Percentiles rank a stretch among this genome's conserved stretches.
Conservation (phyloP, 1,140 invertebrate genomes). For the Drosophila funebris region DNA sequence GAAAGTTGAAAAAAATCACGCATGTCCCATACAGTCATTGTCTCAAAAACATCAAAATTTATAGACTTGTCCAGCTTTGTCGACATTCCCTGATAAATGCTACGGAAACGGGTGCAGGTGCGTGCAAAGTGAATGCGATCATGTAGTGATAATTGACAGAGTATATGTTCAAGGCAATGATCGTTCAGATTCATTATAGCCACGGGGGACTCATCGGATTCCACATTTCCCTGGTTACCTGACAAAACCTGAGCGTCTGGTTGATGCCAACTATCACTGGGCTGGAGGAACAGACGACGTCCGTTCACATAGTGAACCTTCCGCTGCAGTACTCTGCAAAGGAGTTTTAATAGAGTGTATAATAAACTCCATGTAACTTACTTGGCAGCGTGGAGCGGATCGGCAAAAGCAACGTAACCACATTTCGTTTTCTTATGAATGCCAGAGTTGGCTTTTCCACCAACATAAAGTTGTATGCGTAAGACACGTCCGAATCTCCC, state of each 20-base stretch:
- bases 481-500: neutral
- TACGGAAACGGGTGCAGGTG: constrained; percentile 46
- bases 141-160: neutral
- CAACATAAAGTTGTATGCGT: neutral
- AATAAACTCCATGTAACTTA: constrained; percentile 20
- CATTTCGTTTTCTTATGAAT: neutral
- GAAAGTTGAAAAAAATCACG: constrained; percentile 60
- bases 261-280: constrained; percentile 70
- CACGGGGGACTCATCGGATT: neutral
- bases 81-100: constrained; percentile 28
- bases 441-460: too few species aligned
- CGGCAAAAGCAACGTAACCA: constrained; percentile 39
- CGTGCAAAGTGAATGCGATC: constrained; percentile 61
- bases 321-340: constrained; percentile 16
- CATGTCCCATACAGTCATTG: constrained; percentile 61
- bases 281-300: constrained; percentile 18
- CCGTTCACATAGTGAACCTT: constrained; percentile 32
- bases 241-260: constrained; percentile 36
- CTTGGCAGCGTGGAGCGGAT: constrained; percentile 53
- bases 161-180: constrained; percentile 40
- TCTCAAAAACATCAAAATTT: constrained; percentile 6
- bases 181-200: constrained; percentile 44
- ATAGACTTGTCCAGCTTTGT: constrained; percentile 27
- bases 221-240: neutral
- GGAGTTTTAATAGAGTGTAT: neutral